Conservation (phyloP, 2,888 invertebrate species). For the Tetheella fluctuosa region DNA sequence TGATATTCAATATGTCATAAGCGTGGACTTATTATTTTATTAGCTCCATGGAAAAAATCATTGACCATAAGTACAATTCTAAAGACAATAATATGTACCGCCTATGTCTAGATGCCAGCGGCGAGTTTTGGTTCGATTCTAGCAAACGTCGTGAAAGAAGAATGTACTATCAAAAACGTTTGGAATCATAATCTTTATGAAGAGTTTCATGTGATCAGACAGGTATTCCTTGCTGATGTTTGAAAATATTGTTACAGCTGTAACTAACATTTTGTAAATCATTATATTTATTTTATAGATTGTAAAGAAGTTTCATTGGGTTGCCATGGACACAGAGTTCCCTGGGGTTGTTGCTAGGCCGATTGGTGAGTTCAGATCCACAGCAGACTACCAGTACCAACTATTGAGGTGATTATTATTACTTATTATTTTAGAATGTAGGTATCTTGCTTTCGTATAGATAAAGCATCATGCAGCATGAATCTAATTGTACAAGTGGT, state of each 20-base stretch:
- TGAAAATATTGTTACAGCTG: too few relatives aligned
- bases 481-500: too few relatives aligned
- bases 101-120: conserved; percentile 85
- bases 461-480: too few relatives aligned
- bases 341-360: conserved; percentile 99
- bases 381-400: conserved; percentile 97
- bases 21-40: too few relatives aligned
- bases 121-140: conserved; percentile 85
- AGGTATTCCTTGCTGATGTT: conserved; percentile 77
- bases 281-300: conserved; percentile 67
- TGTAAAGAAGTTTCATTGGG: conserved; percentile 92
- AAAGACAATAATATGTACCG: too few relatives aligned
- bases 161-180: conserved; percentile 98
- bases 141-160: conserved; percentile 86
- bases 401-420: conserved; percentile 85
- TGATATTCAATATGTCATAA: too few relatives aligned
- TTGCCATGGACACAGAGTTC: conserved; percentile 99
- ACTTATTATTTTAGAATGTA: neutral
- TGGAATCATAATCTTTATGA: conserved; percentile 99
- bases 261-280: neutral
- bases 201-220: conserved; percentile 97
- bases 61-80: too few relatives aligned
- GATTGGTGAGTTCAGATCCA: conserved; percentile 96
- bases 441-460: too few relatives aligned
- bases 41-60: too few relatives aligned